Conservation (phyloP, 1,140 invertebrate genomes). For the Phthorimaea operculella region DNA sequence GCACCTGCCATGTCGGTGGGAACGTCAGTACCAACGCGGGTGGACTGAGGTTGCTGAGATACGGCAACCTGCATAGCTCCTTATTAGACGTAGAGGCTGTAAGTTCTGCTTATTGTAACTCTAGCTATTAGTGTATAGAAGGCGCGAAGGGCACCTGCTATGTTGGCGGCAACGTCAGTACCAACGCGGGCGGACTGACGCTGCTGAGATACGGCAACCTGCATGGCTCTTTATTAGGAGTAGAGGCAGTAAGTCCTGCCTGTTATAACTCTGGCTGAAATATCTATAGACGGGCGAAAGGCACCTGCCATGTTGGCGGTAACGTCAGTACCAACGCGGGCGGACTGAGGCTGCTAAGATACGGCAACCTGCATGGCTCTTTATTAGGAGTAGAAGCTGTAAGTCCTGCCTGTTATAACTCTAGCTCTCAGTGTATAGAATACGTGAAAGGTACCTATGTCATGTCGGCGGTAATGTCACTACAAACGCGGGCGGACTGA, state of each 20-base stretch:
- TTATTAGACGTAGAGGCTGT: conserved; percentile 93
- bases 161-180: conserved; percentile 96
- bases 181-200: conserved; percentile 96
- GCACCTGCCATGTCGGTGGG: conserved; percentile 96
- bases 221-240: conserved; percentile 90
- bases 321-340: conserved; percentile 98
- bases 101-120: conserved; percentile 38
- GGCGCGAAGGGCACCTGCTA: conserved; percentile 97
- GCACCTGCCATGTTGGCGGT: conserved; percentile 96
- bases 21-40: conserved; percentile 98
- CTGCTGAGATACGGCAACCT: conserved; percentile 95
- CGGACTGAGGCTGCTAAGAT: conserved; percentile 91
- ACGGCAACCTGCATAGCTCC: conserved; percentile 94
- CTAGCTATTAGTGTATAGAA: conserved; percentile 90
- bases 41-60: conserved; percentile 91
- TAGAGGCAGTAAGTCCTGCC: conserved; percentile 84
- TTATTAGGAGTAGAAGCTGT: conserved; percentile 93
- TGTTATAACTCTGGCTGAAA: conserved; percentile 73
- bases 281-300: conserved; percentile 98
- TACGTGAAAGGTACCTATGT: conserved; percentile 97
- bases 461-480: conserved; percentile 97
- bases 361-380: conserved; percentile 94
- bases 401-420: conserved; percentile 40
- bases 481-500: conserved; percentile 96
- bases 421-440: conserved; percentile 94